A percentile compares a stretch with the other conserved stretches of the same genome.
phyloP scores from a whole-genome alignment of 2,888 invertebrate genomes.

The Thereva nobilitata region DNA sequence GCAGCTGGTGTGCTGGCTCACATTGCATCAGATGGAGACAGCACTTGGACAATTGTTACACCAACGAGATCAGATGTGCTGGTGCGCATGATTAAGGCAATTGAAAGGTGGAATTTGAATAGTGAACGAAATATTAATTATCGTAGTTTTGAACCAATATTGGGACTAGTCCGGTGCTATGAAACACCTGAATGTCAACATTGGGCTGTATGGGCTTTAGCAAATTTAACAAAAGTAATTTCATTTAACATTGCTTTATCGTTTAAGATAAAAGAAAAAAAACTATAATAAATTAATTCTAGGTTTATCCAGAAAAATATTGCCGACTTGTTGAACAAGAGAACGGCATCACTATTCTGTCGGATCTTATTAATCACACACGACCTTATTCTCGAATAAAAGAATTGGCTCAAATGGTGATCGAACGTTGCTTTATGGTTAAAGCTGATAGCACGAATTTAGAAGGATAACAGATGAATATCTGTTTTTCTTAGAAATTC shows the following conservation, averaged over 20 bases:
- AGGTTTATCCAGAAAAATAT: slow-evolving; percentile 83
- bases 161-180: slow-evolving; percentile 77
- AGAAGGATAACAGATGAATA: slow-evolving; percentile 49
- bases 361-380: slow-evolving; percentile 66
- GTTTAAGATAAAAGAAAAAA: slow-evolving; percentile 37
- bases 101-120: slow-evolving; percentile 84
- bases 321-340: slow-evolving; percentile 85
- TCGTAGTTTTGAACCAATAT: slow-evolving; percentile 91
- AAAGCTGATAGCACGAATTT: slow-evolving; percentile 49
- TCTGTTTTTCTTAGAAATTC: no score
- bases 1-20: slow-evolving; percentile 95
- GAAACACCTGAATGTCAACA: slow-evolving; percentile 92
- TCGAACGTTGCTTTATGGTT: slow-evolving; percentile 64
- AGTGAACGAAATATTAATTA: slow-evolving; percentile 95
- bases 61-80: slow-evolving; percentile 76
- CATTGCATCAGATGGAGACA: slow-evolving; percentile 88
- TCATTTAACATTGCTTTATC: background rate
- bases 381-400: slow-evolving; percentile 70
- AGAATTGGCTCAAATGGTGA: slow-evolving; percentile 69
- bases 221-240: slow-evolving; percentile 79
- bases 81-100: slow-evolving; percentile 76
- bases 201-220: slow-evolving; percentile 97
- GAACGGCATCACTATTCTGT: slow-evolving; percentile 77
- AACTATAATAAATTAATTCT: slow-evolving; percentile 48
- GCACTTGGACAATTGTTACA: slow-evolving; percentile 75